phyloP scores from a whole-genome alignment of 2,888 invertebrate genomes.

The Toxonevra muliebris region DNA sequence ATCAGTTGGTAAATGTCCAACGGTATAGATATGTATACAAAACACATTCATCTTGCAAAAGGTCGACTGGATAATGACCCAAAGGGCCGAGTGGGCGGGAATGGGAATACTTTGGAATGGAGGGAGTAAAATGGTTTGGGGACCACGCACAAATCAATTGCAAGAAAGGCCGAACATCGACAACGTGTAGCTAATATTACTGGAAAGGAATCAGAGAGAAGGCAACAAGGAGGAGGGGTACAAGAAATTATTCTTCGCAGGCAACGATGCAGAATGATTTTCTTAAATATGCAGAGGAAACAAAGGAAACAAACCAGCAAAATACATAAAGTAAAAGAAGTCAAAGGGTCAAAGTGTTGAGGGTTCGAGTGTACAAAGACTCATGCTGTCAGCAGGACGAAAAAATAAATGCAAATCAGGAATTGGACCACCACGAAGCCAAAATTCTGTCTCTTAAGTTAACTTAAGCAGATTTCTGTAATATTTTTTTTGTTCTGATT shows the following conservation, averaged over 20 bases:
- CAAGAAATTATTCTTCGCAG: constrained; percentile 49
- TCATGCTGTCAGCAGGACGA: not conserved
- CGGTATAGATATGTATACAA: no score
- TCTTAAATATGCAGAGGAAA: constrained; percentile 39
- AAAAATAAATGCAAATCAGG: constrained; percentile 5
- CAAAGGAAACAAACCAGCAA: constrained; percentile 50
- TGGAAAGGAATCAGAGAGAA: not conserved
- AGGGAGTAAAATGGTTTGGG: not conserved
- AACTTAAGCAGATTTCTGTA: no score
- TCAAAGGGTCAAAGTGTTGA: no score
- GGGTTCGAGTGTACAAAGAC: no score
- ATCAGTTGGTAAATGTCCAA: no score
- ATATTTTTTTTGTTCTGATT: no score
- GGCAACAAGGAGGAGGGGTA: not conserved
- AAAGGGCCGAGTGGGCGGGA: no score
- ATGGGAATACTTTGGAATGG: no score
- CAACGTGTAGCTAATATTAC: no score
- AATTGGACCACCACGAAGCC: constrained; percentile 41
- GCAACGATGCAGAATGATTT: constrained; percentile 53
- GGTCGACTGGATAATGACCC: no score
- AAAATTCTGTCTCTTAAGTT: no score
- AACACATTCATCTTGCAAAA: no score
- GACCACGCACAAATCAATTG: not conserved
- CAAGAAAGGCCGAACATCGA: not conserved
- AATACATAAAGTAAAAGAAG: not conserved